phyloP scores from a whole-genome alignment of 2,113 vertebrate genomes.

The Myotis davidii region DNA sequence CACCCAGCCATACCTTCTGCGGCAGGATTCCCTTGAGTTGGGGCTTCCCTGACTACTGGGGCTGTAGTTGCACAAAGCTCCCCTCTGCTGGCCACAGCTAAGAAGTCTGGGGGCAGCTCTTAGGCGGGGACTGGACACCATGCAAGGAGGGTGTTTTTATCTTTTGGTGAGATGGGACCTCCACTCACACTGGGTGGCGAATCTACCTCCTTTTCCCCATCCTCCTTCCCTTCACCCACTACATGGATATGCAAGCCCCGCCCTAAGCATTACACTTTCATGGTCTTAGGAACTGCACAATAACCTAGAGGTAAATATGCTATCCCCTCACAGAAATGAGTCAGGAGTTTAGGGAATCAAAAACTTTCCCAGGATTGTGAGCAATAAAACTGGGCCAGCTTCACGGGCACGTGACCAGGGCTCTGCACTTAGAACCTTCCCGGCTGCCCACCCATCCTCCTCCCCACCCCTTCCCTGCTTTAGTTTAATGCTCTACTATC shows the following conservation, averaged over 20 bases:
- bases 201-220: rapidly evolving
- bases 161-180: not conserved
- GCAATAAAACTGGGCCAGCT: not conserved
- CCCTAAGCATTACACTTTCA: not conserved
- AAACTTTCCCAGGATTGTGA: not conserved
- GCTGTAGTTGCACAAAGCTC: not conserved
- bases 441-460: rapidly evolving
- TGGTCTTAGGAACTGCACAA: rapidly evolving
- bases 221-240: not conserved
- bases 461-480: rapidly evolving
- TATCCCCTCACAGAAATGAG: not conserved
- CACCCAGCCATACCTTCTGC: not conserved
- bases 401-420: not conserved
- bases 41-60: not conserved
- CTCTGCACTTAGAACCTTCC: not conserved
- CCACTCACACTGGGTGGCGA: not conserved
- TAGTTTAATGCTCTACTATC: not conserved
- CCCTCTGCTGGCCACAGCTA: slow-evolving; percentile 9
- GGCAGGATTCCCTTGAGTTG: not conserved
- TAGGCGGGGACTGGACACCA: rapidly evolving
- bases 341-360: not conserved
- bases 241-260: not conserved
- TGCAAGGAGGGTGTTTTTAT: rapidly evolving
- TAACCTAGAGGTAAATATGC: rapidly evolving
- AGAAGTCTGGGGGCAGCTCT: rapidly evolving